phyloP scores from a whole-genome alignment of 2,888 invertebrate genomes.

The Phymatocera aterrima region DNA sequence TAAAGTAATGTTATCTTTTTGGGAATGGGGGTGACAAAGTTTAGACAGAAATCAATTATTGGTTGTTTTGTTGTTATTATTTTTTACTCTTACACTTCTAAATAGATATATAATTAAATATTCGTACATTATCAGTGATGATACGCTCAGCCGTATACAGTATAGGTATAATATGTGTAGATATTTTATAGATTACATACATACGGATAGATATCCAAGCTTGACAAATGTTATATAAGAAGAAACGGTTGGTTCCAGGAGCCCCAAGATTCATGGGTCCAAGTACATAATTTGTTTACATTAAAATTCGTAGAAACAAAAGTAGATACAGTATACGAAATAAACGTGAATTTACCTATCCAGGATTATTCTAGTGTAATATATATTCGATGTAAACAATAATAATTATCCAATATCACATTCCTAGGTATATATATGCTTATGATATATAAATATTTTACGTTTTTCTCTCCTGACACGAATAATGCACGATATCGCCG shows the following conservation, averaged over 20 bases:
- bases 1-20: neutral
- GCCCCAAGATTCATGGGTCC: neutral
- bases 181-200: slow-evolving; percentile 17
- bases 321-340: neutral
- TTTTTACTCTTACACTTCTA: neutral
- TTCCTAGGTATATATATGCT: no score
- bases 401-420: neutral
- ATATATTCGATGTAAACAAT: slow-evolving; percentile 8
- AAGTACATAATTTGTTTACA: neutral
- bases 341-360: neutral
- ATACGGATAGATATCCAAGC: neutral
- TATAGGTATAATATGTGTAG: no score
- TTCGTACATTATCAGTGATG: neutral
- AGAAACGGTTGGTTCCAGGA: neutral
- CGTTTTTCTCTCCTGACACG: slow-evolving; percentile 82
- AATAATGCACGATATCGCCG: slow-evolving; percentile 95
- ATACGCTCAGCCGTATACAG: neutral
- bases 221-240: neutral
- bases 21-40: neutral
- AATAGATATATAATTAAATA: neutral
- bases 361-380: neutral
- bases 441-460: slow-evolving; percentile 54
- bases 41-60: neutral
- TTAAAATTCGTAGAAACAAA: neutral
- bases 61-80: neutral